Evolutionary conservation across 1,140 invertebrate species (phyloP), one percentile per base, ranked within the genome.

Genomic region (Ceratosolen fusciceps): DNA sequence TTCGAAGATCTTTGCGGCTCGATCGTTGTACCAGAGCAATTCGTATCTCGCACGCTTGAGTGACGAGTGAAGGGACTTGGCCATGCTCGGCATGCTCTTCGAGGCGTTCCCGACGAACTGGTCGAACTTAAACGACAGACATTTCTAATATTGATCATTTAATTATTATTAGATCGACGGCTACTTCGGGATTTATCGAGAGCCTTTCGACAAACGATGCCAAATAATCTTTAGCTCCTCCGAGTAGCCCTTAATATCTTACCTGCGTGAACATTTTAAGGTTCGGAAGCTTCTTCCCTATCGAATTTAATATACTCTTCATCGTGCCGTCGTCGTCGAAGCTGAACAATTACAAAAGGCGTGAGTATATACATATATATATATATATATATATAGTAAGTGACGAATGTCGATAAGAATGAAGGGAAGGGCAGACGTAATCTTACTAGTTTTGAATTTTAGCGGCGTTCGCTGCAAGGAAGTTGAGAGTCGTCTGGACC

Each of bases 361-460:
- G n/a, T 24, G 24, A 34, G 39, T 39, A 56, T 16, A 39, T 26
- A 47, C n/a, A 68, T 77, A 43, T 43, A 12, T 43, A 14, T 62
- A 62, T 62, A 62, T 10, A 54, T 24, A 12, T 43, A 43, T 43
- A 43, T 12, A 43, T 43, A 7, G 39, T 43, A 43, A 43, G 12
- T 43, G 5, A 5, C 5, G 5, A 12, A 43, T 43, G 5, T 43
- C n/a, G n/a, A 43, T 43, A 60, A 60, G 9, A 60, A 60, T 7
- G 24, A 60, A 60, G 29, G 29, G 3, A 26, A 60, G 24, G 4
- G n/a, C 29, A 43, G 2, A 68, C 19, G 26, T 62, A 39, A 81
- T 90, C 91, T 90, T 86, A 93, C 92, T 89, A 87, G 21, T 79
- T 47, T 16, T 84, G 79, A 39, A 93, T 87, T 2, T 86, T 77